These are phyloP conservation scores for Alloscopus bannaensis DNA, from an alignment of 2,888 invertebrate genomes.

Conservation along the genomic window DNA sequence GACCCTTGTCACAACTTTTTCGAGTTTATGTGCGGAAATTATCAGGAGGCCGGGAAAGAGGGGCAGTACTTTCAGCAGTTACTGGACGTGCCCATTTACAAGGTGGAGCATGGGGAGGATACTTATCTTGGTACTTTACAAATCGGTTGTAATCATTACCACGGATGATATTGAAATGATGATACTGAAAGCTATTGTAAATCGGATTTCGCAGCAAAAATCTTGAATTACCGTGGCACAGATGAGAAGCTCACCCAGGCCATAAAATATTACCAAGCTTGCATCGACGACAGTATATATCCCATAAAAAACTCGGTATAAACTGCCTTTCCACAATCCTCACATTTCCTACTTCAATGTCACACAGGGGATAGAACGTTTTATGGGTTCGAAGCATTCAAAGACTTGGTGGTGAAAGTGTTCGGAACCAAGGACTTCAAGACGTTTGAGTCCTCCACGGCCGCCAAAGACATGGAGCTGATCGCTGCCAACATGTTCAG, in stretches of 20 bases:
- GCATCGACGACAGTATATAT: constrained; percentile 9
- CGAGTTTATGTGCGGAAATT: constrained; percentile 49
- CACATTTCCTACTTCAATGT: background rate
- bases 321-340: no score
- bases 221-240: background rate
- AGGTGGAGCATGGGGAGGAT: background rate
- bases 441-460: background rate
- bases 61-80: background rate
- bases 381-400: background rate
- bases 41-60: background rate
- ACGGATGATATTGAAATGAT: no score
- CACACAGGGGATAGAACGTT: background rate
- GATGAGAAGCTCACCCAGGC: background rate
- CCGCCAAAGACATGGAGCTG: constrained; percentile 17
- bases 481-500: constrained; percentile 15
- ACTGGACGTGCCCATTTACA: background rate
- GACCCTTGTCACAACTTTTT: constrained; percentile 63
- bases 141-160: no score
- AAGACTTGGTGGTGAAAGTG: background rate
- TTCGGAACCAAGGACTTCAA: background rate
- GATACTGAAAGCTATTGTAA: no score
- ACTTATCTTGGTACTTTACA: background rate
- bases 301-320: no score
- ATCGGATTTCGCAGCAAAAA: constrained; percentile 13
- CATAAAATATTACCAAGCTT: constrained; percentile 23